Evolutionary conservation across 2,888 invertebrate species (phyloP), one percentile per base, ranked within the genome.

Genomic region (Aleiodes testaceus): DNA sequence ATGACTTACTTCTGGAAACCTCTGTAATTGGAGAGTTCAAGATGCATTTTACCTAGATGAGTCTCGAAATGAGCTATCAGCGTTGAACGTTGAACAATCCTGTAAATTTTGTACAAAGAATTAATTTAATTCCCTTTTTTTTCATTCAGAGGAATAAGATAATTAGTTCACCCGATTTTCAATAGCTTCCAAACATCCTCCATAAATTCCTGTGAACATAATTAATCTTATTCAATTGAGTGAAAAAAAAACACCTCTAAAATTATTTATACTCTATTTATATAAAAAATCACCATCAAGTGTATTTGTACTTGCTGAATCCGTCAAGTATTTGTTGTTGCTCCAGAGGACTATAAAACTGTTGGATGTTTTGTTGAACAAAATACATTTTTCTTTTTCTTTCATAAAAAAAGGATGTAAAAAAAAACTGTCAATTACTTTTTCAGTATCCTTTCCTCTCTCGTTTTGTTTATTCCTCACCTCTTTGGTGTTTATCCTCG

Each of bases 1-100:
- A 26, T 26, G 12, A 22, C 12, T 52, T 7, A 22, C 12, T 26
- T n/a, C 30, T 53, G n/a, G 20, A n/a, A 26, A 26, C 7, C 53
- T 53, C 53, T 22, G 26, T 6, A 22, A 26, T 53, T 53, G 53
- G 53, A 53, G 53, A 30, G 53, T 53, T 53, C 53, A 53, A 53
- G 22, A 53, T 53, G 22, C 30, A 53, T 26, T 53, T 26, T 14
- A 26, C 53, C 53, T 53, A 53, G 36, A 36, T 53, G 53, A 53
- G 53, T 53, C 53, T 53, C 36, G 26, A 53, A 30, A 53, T 53
- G 53, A 30, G 53, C 53, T 53, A 53, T 30, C 53, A 53, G 53
- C 53, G 53, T 53, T 53, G 53, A 53, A 53, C 53, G 53, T 53
- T 53, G 53, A 53, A 53, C 53, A 3, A 26, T 26, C 12, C 53